Conservation (phyloP, 35 echinoderm and acorn worm species). For the Strongylocentrotus purpuratus region DNA sequence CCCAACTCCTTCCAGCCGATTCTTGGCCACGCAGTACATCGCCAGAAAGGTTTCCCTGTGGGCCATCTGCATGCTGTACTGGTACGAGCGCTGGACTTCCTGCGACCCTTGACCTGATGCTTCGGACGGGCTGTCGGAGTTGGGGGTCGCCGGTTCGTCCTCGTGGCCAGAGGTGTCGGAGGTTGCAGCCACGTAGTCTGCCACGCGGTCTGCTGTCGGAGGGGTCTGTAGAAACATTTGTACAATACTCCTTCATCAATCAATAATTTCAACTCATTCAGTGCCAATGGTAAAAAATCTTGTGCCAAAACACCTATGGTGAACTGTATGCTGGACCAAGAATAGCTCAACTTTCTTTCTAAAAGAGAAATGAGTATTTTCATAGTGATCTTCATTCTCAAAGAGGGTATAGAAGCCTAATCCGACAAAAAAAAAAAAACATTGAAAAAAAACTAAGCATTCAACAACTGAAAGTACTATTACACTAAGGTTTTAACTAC, state of each 20-base stretch:
- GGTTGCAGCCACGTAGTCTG: slow-evolving; percentile 74
- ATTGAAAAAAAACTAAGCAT: too few relatives aligned
- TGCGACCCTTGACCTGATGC: slow-evolving; percentile 44
- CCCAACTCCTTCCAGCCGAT: slow-evolving; percentile 60
- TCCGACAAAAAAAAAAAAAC: too few relatives aligned
- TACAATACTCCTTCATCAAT: too few relatives aligned
- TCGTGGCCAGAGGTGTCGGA: slow-evolving; percentile 48
- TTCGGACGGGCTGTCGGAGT: slow-evolving; percentile 76
- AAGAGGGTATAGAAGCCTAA: too few relatives aligned
- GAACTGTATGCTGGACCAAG: too few relatives aligned
- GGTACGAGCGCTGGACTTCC: slow-evolving; percentile 42
- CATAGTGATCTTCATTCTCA: too few relatives aligned
- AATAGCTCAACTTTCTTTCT: too few relatives aligned
- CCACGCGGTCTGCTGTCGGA: slow-evolving; percentile 59
- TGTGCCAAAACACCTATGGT: not conserved
- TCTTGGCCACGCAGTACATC: slow-evolving; percentile 65
- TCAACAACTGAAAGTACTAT: too few relatives aligned
- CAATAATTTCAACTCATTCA: not conserved
- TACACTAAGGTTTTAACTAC: too few relatives aligned
- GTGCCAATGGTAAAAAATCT: not conserved
- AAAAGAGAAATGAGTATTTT: too few relatives aligned
- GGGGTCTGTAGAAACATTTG: slow-evolving; percentile 53
- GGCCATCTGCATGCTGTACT: slow-evolving; percentile 57
- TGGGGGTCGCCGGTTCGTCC: slow-evolving; percentile 37
- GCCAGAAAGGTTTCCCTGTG: slow-evolving; percentile 59